A percentile compares a stretch with the other conserved stretches of the same genome.
phyloP scores from a whole-genome alignment of 2,797 vertebrate genomes.

The Chromobotia macracanthus region DNA sequence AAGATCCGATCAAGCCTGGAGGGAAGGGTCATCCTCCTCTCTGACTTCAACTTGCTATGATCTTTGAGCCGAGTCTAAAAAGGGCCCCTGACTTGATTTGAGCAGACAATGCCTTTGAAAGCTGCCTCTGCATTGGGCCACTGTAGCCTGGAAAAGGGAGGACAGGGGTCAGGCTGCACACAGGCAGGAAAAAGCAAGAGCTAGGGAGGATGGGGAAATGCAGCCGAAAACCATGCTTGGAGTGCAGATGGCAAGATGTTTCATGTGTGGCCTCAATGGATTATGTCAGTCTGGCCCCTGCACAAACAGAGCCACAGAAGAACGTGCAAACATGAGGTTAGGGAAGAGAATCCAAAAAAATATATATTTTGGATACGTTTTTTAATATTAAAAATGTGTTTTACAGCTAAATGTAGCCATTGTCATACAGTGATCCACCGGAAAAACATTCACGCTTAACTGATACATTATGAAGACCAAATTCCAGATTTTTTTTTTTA shows the following conservation, averaged over 20 bases:
- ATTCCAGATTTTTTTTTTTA: not conserved
- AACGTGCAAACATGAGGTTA: slow-evolving; percentile 63
- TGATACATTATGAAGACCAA: too few relatives aligned
- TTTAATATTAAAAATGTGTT: not conserved
- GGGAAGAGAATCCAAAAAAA: slow-evolving; percentile 68
- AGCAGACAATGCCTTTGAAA: slow-evolving; percentile 79
- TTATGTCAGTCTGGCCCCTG: slow-evolving; percentile 78
- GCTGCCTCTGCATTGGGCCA: slow-evolving; percentile 80
- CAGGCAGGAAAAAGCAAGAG: slow-evolving; percentile 71
- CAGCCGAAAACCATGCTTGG: slow-evolving; percentile 78
- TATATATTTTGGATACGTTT: too few relatives aligned
- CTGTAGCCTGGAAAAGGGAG: slow-evolving; percentile 76
- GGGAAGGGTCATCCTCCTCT: slow-evolving; percentile 80
- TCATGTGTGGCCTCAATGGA: slow-evolving; percentile 81
- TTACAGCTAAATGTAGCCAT: not conserved
- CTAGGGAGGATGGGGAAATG: slow-evolving; percentile 61
- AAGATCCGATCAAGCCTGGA: slow-evolving; percentile 82
- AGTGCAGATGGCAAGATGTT: slow-evolving; percentile 81
- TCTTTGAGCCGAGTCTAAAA: slow-evolving; percentile 81
- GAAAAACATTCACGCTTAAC: too few relatives aligned
- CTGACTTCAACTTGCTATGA: slow-evolving; percentile 81
- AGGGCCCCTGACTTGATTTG: slow-evolving; percentile 80
- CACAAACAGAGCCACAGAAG: slow-evolving; percentile 71
- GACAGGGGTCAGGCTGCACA: slow-evolving; percentile 78
- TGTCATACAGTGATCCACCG: not conserved